phyloP scores from a whole-genome alignment of 2,113 vertebrate species.

The human (Homo sapiens) region DNA sequence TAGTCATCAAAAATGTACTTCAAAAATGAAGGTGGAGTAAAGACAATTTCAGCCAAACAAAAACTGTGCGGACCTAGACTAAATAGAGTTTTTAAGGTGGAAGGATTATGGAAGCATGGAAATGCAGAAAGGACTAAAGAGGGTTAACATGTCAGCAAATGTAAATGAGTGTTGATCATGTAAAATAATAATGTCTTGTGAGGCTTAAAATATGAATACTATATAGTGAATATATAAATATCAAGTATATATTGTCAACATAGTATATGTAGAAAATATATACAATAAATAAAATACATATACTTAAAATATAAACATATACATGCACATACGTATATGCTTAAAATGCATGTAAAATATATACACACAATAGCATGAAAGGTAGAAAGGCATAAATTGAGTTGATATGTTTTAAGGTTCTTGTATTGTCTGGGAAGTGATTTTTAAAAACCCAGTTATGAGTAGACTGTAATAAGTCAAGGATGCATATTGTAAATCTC shows the following conservation, averaged over 20 bases:
- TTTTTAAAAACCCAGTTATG: conserved; percentile 38
- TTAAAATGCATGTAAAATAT: not conserved
- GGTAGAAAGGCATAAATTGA: not conserved
- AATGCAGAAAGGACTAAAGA: conserved; percentile 14
- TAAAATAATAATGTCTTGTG: conserved; percentile 31
- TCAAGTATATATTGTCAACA: not conserved
- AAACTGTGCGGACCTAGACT: not conserved
- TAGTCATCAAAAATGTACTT: not conserved
- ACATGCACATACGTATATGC: not conserved
- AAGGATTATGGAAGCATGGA: conserved; percentile 7
- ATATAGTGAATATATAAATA: not conserved
- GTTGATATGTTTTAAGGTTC: conserved; percentile 30
- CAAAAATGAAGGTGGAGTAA: not conserved
- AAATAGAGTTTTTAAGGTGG: not conserved
- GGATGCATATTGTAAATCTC: not conserved
- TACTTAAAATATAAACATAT: not conserved
- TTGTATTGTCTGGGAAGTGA: not conserved
- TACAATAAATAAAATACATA: not conserved
- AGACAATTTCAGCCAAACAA: not conserved
- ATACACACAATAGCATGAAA: not conserved
- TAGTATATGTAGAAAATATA: not conserved
- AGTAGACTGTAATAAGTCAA: not conserved
- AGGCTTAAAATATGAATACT: not conserved
- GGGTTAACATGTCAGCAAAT: not conserved
- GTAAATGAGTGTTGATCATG: not conserved